A percentile compares a stretch with the other conserved stretches of the same genome.
Evolutionary conservation across 2,113 vertebrate species (phyloP).

Genomic region (Passerina amoena): DNA sequence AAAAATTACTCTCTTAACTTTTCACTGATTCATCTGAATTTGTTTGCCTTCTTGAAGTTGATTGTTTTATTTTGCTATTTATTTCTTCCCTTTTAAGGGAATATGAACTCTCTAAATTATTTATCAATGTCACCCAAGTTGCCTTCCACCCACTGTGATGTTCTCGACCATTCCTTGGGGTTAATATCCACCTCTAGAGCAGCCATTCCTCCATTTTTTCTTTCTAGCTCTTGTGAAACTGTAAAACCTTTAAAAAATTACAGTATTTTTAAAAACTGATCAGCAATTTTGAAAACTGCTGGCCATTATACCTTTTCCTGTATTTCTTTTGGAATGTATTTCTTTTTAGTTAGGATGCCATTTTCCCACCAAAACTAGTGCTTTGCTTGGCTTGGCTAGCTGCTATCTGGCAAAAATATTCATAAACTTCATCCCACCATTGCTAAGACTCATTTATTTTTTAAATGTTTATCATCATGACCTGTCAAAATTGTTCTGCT

Average conservation of each 20-base stretch:
- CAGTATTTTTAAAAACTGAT: neutral
- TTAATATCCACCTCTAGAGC: neutral
- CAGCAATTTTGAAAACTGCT: neutral
- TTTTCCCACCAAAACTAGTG: neutral
- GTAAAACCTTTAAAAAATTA: neutral
- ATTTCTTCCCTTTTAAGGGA: neutral
- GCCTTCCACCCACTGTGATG: neutral
- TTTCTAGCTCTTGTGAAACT: neutral
- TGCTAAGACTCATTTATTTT: neutral
- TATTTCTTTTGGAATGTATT: neutral
- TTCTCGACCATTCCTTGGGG: neutral
- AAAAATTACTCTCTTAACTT: neutral
- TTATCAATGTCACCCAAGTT: neutral
- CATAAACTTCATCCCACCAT: neutral
- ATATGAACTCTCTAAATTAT: neutral
- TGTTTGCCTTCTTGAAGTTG: neutral
- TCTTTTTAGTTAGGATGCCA: neutral
- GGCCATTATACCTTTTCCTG: neutral
- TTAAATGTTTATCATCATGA: neutral
- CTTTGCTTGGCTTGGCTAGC: neutral
- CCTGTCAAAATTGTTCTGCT: neutral
- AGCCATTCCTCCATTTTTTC: neutral
- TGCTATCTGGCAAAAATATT: neutral
- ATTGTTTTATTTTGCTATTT: neutral
- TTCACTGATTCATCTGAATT: neutral